Evolutionary conservation across 2,888 invertebrate species (phyloP).

Genomic region (Onchidella celtica): DNA sequence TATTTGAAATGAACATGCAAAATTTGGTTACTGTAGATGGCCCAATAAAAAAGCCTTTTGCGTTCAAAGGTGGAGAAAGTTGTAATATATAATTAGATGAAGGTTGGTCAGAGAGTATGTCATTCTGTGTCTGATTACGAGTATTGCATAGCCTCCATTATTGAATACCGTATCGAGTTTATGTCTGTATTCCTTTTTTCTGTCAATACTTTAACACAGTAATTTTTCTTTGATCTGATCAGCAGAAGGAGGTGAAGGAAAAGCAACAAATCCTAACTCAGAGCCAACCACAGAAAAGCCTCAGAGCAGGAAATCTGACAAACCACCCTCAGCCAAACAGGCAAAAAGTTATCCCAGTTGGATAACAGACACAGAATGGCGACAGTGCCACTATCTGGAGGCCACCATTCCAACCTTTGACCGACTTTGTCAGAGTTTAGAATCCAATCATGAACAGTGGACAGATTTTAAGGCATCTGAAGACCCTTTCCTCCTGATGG

Average conservation of each 20-base stretch:
- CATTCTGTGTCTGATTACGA: no score
- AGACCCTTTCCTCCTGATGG: slow-evolving; percentile 70
- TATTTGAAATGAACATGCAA: no score
- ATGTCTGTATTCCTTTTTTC: no score
- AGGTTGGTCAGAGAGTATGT: no score
- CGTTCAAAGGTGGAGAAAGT: no score
- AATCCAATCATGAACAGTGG: slow-evolving; percentile 73
- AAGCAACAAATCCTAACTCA: background rate
- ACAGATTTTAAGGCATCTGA: slow-evolving; percentile 61
- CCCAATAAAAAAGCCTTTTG: no score
- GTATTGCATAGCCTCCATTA: no score
- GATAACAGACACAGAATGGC: slow-evolving; percentile 73
- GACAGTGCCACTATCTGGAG: slow-evolving; percentile 76
- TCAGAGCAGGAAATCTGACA: slow-evolving; percentile 21
- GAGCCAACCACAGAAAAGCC: background rate
- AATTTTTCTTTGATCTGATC: no score
- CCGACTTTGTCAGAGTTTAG: slow-evolving; percentile 72
- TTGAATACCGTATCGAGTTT: no score
- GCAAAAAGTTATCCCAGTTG: slow-evolving; percentile 66
- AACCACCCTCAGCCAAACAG: slow-evolving; percentile 58
- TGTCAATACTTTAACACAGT: no score
- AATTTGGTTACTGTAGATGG: no score
- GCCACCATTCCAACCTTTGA: slow-evolving; percentile 66
- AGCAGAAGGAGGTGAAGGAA: background rate
- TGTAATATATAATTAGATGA: no score